A percentile compares a stretch with the other conserved stretches of the same genome.
phyloP scores from a whole-genome alignment of 2,113 vertebrate species.

The Salvelinus fontinalis region DNA sequence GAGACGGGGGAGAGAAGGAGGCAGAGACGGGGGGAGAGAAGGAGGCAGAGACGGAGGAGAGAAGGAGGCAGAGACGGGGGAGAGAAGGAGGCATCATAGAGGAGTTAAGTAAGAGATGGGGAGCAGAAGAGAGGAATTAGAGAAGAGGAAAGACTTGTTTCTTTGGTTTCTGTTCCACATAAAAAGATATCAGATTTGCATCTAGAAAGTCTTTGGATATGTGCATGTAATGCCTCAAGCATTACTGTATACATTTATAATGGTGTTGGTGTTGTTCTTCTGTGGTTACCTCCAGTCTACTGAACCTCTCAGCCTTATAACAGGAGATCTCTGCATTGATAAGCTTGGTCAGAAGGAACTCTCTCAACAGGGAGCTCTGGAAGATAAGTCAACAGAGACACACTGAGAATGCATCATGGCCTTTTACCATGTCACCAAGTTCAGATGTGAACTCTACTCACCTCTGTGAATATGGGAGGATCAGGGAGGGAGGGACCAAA shows the following conservation, averaged over 20 bases:
- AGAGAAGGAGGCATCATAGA: background rate
- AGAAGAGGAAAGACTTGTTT: background rate
- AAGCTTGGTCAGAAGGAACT: constrained; percentile 88
- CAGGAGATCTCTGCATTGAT: constrained; percentile 92
- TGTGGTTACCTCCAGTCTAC: constrained; percentile 80
- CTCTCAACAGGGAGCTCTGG: constrained; percentile 79
- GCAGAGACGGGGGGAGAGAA: background rate
- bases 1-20: no score
- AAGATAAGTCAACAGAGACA: constrained; percentile 25
- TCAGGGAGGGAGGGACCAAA: constrained; percentile 75
- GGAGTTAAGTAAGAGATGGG: background rate
- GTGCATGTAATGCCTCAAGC: background rate
- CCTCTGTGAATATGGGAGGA: constrained; percentile 74
- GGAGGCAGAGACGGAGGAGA: no score
- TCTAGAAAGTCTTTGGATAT: no score
- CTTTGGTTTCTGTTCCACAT: background rate
- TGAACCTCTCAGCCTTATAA: constrained; percentile 86
- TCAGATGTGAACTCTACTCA: constrained; percentile 22
- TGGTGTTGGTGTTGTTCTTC: background rate
- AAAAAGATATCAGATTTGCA: background rate
- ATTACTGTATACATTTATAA: background rate
- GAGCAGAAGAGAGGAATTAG: background rate
- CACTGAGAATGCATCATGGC: background rate
- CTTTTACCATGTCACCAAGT: background rate
- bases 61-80: background rate